phyloP scores from a whole-genome alignment of 2,888 invertebrate genomes.

The Hypena proboscidalis region DNA sequence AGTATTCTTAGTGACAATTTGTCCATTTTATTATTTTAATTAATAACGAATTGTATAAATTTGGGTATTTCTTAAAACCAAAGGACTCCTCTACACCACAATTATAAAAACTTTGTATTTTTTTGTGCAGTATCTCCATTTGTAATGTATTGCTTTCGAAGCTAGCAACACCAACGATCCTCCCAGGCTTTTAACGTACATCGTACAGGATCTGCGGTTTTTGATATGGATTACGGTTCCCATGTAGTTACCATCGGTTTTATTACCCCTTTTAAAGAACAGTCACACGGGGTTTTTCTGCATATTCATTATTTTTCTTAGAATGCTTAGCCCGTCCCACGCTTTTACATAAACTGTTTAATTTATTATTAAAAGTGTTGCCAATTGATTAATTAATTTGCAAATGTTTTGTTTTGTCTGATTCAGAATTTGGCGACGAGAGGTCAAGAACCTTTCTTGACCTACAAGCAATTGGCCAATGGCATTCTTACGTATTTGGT shows the following conservation, averaged over 20 bases:
- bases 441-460: constrained; percentile 7
- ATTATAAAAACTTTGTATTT: not conserved
- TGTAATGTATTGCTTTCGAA: too few species aligned
- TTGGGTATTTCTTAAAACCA: too few species aligned
- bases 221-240: constrained; percentile 67
- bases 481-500: too few species aligned
- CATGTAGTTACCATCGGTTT: constrained; percentile 54
- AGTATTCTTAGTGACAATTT: too few species aligned
- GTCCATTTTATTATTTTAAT: too few species aligned
- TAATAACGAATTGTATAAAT: too few species aligned
- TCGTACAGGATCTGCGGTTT: constrained; percentile 65
- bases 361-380: too few species aligned
- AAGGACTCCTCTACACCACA: not conserved
- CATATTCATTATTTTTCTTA: constrained; percentile 9
- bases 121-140: not conserved
- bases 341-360: not conserved
- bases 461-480: constrained; percentile 1
- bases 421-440: constrained; percentile 1
- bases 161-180: constrained; percentile 32
- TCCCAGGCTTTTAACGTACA: constrained; percentile 49
- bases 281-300: constrained; percentile 51
- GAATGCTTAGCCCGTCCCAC: not conserved
- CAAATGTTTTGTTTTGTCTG: too few species aligned
- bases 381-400: too few species aligned
- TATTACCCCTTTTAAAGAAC: constrained; percentile 32